phyloP scores from a whole-genome alignment of 1,140 invertebrate genomes.

The Oreohelix idahoensis region DNA sequence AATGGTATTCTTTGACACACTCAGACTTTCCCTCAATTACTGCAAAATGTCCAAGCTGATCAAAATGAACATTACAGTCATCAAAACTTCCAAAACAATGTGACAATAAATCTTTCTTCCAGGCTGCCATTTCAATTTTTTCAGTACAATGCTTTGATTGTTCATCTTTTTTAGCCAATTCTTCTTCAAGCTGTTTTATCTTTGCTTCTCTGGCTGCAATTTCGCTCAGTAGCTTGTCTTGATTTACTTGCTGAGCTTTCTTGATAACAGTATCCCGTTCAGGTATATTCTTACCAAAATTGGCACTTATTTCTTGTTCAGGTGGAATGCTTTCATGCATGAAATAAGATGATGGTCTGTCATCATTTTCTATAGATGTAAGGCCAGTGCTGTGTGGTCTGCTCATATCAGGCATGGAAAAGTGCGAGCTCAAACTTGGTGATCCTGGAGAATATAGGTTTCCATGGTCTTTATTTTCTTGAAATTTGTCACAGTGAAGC shows the following conservation, averaged over 20 bases:
- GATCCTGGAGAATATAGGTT: neutral
- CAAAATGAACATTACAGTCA: neutral
- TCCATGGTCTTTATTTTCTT: neutral
- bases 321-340: neutral
- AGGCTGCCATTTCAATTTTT: neutral
- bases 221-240: neutral
- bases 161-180: neutral
- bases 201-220: neutral
- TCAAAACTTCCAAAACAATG: neutral
- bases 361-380: neutral
- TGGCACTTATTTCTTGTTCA: neutral
- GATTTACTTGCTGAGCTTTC: neutral
- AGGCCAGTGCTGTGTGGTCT: neutral
- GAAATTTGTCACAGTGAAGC: neutral
- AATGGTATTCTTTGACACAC: neutral
- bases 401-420: neutral
- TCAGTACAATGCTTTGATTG: neutral
- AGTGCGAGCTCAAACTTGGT: too few relatives aligned
- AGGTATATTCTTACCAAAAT: neutral
- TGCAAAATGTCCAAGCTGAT: neutral
- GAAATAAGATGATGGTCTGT: neutral
- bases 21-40: neutral
- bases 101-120: neutral
- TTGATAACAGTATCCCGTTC: neutral
- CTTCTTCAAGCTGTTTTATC: conserved; percentile 11